These are phyloP conservation scores for cat (Felis catus) DNA, from an alignment of 2,113 vertebrate species.

Conservation along the genomic window F.catus_Fca126_mat1.0 CM031414.1:21278001-21278500, in stretches of 20 bases:
- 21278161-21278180: background rate
- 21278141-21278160: background rate
- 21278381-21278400: background rate
- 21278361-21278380: slow-evolving; percentile 8
- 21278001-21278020: background rate
- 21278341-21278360: background rate
- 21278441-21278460: no score
- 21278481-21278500: no score
- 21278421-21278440: no score
- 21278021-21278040: background rate
- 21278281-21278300: background rate
- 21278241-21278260: background rate
- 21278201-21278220: background rate
- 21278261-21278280: background rate
- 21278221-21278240: background rate
- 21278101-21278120: background rate
- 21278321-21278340: background rate
- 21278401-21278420: background rate
- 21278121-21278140: background rate
- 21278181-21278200: background rate
- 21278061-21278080: background rate
- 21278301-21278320: background rate
- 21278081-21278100: background rate
- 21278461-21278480: no score
- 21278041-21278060: background rate